Conservation (phyloP, 2,888 invertebrate genomes). For the Polylopha cassiicola region DNA sequence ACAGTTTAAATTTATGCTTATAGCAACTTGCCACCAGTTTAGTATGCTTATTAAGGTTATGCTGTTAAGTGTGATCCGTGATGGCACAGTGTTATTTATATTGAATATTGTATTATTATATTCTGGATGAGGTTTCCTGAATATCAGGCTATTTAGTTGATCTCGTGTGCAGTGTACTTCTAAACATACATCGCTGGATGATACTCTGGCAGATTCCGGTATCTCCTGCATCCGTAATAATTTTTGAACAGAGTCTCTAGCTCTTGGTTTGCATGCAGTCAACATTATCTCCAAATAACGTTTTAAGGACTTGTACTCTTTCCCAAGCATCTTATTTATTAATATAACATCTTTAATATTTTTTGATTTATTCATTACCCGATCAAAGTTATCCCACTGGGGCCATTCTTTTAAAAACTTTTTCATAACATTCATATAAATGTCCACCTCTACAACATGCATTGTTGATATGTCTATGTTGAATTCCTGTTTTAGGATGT, state of each 20-base stretch:
- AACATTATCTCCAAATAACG: conserved; percentile 43
- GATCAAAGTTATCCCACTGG: conserved; percentile 56
- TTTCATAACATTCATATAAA: conserved; percentile 55
- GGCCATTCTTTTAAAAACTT: conserved; percentile 64
- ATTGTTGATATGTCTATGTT: conserved; percentile 35
- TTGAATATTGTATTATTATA: conserved; percentile 44
- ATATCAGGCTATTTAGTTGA: conserved; percentile 43
- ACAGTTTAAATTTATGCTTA: conserved; percentile 29
- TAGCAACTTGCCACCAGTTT: conserved; percentile 37
- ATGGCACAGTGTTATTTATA: conserved; percentile 24
- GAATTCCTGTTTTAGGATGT: conserved; percentile 52
- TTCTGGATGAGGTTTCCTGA: conserved; percentile 34
- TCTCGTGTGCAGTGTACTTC: conserved; percentile 40
- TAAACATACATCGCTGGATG: conserved; percentile 32
- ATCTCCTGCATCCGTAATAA: conserved; percentile 16
- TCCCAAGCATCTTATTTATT: conserved; percentile 36
- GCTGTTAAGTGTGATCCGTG: conserved; percentile 27
- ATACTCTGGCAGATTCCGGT: conserved; percentile 15
- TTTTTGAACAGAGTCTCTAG: conserved; percentile 31
- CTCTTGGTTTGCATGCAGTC: conserved; percentile 32
- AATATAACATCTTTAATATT: conserved; percentile 27
- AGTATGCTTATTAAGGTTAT: conserved; percentile 34
- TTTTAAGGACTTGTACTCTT: conserved; percentile 46
- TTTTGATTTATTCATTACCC: conserved; percentile 36
- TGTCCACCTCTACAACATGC: conserved; percentile 50